Evolutionary conservation across 1,140 invertebrate genomes (phyloP).

Genomic region (Ceratina australensis): DNA sequence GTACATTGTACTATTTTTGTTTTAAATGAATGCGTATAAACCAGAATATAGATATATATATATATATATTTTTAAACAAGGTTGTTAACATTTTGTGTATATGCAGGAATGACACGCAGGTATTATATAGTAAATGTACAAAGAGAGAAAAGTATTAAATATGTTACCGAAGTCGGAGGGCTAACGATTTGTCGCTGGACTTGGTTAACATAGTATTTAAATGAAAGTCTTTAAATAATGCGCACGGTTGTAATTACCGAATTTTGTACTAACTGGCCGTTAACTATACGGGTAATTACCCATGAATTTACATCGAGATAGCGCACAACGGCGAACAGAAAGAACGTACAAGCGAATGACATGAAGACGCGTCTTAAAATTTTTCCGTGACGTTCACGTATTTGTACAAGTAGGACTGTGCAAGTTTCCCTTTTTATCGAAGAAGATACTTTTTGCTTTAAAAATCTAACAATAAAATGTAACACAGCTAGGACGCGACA

Average conservation of each 20-base stretch:
- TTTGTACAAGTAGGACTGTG: constrained; percentile 19
- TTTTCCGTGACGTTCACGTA: constrained; percentile 15
- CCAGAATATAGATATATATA: constrained; percentile 15
- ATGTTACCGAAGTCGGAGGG: constrained; percentile 31
- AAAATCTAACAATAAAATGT: constrained; percentile 39
- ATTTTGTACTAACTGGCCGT: constrained; percentile 59
- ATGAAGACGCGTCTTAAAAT: constrained; percentile 7
- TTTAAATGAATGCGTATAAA: constrained; percentile 33
- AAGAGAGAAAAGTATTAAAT: constrained; percentile 47
- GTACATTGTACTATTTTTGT: constrained; percentile 11
- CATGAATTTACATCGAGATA: constrained; percentile 41
- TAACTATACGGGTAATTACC: constrained; percentile 29
- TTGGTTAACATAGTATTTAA: constrained; percentile 44
- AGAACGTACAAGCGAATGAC: constrained; percentile 21
- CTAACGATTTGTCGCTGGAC: constrained; percentile 30
- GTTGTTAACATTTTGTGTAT: constrained; percentile 55
- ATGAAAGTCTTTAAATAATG: constrained; percentile 49
- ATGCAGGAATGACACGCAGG: constrained; percentile 61
- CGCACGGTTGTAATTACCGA: constrained; percentile 37
- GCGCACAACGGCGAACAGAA: constrained; percentile 24
- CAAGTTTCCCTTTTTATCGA: constrained; percentile 7
- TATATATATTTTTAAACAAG: constrained; percentile 19
- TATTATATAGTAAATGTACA: constrained; percentile 55
- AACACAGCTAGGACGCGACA: constrained; percentile 30
- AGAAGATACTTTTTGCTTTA: constrained; percentile 30